Evolutionary conservation across 2,113 vertebrate species (phyloP), one percentile per base, ranked within the genome.

Genomic region (Pelodiscus sinensis): DNA sequence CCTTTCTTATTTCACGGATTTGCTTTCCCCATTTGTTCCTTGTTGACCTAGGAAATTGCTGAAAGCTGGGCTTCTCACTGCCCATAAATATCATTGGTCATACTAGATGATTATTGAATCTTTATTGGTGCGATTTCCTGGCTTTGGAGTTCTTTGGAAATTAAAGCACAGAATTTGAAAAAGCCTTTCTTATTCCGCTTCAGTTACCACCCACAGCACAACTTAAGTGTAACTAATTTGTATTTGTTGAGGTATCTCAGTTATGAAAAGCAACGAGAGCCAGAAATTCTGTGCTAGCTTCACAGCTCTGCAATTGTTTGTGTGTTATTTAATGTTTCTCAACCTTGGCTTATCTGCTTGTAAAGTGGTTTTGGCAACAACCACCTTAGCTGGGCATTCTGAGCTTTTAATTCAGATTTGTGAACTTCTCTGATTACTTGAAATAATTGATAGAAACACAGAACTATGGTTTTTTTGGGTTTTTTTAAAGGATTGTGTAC

Each of bases 41-140:
- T 92, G 55, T 95, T 97, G 96, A 97, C 96, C 86, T 96, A 88
- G 90, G 91, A 98, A 97, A 97, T 89, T 97, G 92, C 93, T 98
- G 94, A 97, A 96, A 89, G 89, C 60, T 91, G 55, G 80, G 60
- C 50, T 97, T 96, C 87, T 92, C 6, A 3, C 86, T 83, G 51
- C 68, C 82, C 80, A 84, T 96, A 97, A 97, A 97, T 96, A 96
- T 93, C 79, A 93, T 75, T 96, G 95, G 90, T 95, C 94, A 89
- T 89, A 91, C 55, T 0, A 0, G 62, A 88, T 44, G 57, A 82
- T 4, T 60, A 84, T 77, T 57, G 56, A 90, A 2, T 50, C 86
- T 87, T 89, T 96, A 85, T 86, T 94, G 60, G 50, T 88, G 96
- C 92, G 71, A 24, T 84, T 96, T 92, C 94, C 85, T 56, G 79